These are phyloP conservation scores for Aphidius ervi DNA, from an alignment of 1,140 invertebrate genomes.

Conservation along the genomic window DNA sequence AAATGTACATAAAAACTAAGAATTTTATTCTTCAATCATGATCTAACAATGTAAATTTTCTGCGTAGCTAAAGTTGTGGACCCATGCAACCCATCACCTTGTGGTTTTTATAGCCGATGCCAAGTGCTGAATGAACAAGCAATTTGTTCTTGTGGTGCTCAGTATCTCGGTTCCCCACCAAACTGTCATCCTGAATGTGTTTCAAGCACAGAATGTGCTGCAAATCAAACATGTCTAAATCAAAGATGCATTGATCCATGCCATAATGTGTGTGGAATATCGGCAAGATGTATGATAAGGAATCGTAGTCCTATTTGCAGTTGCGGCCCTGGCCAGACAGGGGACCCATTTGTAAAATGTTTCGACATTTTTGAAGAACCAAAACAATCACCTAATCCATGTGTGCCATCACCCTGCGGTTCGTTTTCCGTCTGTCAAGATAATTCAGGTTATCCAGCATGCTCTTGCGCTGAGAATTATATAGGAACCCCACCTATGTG, in stretches of 20 bases:
- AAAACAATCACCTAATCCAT: slow-evolving; percentile 39
- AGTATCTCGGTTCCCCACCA: slow-evolving; percentile 64
- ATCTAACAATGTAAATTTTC: slow-evolving; percentile 25
- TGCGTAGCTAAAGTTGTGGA: slow-evolving; percentile 40
- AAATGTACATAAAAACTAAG: no score
- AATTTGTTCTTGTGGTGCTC: slow-evolving; percentile 60
- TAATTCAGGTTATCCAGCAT: slow-evolving; percentile 51
- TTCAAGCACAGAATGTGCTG: slow-evolving; percentile 55
- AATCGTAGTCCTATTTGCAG: slow-evolving; percentile 55
- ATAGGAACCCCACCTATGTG: slow-evolving; percentile 68
- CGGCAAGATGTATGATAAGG: slow-evolving; percentile 54
- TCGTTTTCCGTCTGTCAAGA: slow-evolving; percentile 57
- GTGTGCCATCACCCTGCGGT: slow-evolving; percentile 58
- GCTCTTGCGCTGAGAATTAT: slow-evolving; percentile 56
- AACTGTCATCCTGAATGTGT: slow-evolving; percentile 66
- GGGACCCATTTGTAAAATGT: slow-evolving; percentile 56
- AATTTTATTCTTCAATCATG: no score
- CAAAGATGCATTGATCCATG: slow-evolving; percentile 57
- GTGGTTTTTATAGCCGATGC: slow-evolving; percentile 65
- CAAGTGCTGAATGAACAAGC: slow-evolving; percentile 58
- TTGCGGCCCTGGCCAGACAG: slow-evolving; percentile 49
- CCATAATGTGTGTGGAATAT: slow-evolving; percentile 54
- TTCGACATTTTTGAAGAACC: slow-evolving; percentile 36
- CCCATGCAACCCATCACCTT: slow-evolving; percentile 66
- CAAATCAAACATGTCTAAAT: slow-evolving; percentile 48